Evolutionary conservation across 2,797 vertebrate species (phyloP).

Genomic region (Melanotaenia nigrans): DNA sequence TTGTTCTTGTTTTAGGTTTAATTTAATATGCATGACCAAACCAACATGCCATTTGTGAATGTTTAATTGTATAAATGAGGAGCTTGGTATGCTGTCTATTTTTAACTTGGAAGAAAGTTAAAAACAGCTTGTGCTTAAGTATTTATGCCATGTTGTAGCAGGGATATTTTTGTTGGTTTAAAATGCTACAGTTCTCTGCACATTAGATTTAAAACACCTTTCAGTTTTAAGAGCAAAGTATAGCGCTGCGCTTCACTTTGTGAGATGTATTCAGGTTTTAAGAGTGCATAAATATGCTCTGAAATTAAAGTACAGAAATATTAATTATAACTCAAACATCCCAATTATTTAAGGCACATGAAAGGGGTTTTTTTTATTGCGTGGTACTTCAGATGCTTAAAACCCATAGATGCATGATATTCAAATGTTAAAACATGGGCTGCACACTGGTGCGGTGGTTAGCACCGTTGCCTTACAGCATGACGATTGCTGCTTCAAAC

Average conservation of each 20-base stretch:
- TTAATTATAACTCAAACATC: neutral
- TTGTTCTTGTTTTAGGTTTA: conserved; percentile 35
- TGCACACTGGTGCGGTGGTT: too few species aligned
- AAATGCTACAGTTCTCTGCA: neutral
- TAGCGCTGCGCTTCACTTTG: neutral
- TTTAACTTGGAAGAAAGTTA: conserved; percentile 37
- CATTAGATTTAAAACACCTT: neutral
- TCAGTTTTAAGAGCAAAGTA: neutral
- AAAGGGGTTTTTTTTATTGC: too few species aligned
- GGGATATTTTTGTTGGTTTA: neutral
- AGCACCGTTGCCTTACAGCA: too few species aligned
- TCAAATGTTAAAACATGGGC: too few species aligned
- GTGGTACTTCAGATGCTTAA: neutral
- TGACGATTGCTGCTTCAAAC: too few species aligned
- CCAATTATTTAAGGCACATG: too few species aligned
- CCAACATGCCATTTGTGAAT: conserved; percentile 50
- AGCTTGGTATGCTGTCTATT: conserved; percentile 39
- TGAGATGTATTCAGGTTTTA: neutral
- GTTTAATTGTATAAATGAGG: conserved; percentile 54
- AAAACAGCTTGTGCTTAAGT: conserved; percentile 6
- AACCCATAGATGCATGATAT: too few species aligned
- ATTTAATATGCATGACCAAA: conserved; percentile 55
- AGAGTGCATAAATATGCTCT: neutral
- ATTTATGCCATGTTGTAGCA: neutral
- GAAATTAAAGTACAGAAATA: neutral